A percentile compares a stretch with the other conserved stretches of the same genome.
Evolutionary conservation across 1,140 invertebrate species (phyloP).

Genomic region (Sweltsa coloradensis): DNA sequence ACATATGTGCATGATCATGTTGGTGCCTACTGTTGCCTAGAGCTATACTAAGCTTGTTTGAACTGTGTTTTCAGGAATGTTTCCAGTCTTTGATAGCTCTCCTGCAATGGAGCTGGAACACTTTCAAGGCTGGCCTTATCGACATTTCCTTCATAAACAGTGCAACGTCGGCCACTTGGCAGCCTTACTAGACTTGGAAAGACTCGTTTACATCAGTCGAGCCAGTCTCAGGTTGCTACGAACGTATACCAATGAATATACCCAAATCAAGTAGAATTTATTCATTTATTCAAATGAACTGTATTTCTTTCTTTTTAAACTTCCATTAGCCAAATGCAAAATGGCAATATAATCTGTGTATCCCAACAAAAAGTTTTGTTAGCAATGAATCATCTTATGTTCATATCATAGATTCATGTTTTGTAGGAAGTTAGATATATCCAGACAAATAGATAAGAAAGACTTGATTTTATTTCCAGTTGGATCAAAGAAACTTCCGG

Average conservation of each 20-base stretch:
- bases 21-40: neutral
- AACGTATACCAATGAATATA: slow-evolving; percentile 84
- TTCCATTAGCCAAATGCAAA: no score
- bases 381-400: no score
- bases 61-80: slow-evolving; percentile 43
- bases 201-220: slow-evolving; percentile 77
- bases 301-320: neutral
- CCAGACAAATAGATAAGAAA: no score
- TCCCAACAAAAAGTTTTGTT: no score
- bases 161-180: slow-evolving; percentile 30
- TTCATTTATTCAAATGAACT: neutral
- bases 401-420: no score
- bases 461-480: slow-evolving; percentile 8
- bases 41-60: neutral
- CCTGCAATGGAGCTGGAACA: slow-evolving; percentile 70
- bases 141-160: slow-evolving; percentile 29
- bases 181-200: slow-evolving; percentile 55
- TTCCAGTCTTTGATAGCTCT: slow-evolving; percentile 72
- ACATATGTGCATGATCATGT: neutral
- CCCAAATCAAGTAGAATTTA: slow-evolving; percentile 46
- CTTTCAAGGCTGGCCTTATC: slow-evolving; percentile 51
- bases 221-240: slow-evolving; percentile 68
- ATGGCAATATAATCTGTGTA: no score
- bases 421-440: no score
- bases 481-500: slow-evolving; percentile 11